phyloP scores from a whole-genome alignment of 2,888 invertebrate species.

The Orchesella flavescens region DNA sequence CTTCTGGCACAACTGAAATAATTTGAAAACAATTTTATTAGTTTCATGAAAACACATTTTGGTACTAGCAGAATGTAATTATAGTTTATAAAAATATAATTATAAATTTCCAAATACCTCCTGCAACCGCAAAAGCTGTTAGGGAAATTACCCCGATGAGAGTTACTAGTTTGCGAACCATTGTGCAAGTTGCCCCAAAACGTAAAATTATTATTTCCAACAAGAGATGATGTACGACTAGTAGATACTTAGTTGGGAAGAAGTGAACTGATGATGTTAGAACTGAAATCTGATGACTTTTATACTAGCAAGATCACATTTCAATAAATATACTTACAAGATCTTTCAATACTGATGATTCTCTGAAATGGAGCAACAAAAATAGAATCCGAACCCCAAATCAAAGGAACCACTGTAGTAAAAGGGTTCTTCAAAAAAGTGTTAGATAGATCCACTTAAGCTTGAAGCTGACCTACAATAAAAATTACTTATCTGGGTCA shows the following conservation, averaged over 20 bases:
- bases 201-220: background rate
- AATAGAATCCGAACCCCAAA: too few relatives aligned
- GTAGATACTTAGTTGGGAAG: background rate
- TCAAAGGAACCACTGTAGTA: too few relatives aligned
- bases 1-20: slow-evolving; percentile 4
- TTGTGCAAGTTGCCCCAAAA: slow-evolving; percentile 33
- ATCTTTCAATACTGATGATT: too few relatives aligned
- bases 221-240: too few relatives aligned
- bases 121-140: slow-evolving; percentile 17
- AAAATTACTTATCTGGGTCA: too few relatives aligned
- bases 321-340: too few relatives aligned
- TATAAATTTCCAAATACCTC: slow-evolving; percentile 27
- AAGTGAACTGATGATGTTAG: background rate
- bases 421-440: too few relatives aligned
- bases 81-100: slow-evolving; percentile 1
- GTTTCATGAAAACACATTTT: background rate
- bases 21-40: background rate
- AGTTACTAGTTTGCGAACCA: slow-evolving; percentile 8
- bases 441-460: too few relatives aligned
- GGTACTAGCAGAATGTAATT: background rate
- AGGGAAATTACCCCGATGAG: slow-evolving; percentile 10
- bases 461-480: too few relatives aligned
- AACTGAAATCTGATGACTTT: too few relatives aligned
- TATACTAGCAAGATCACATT: too few relatives aligned
- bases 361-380: too few relatives aligned